Evolutionary conservation across 2,888 invertebrate genomes (phyloP).

Genomic region (Eugnorisma glareosa): DNA sequence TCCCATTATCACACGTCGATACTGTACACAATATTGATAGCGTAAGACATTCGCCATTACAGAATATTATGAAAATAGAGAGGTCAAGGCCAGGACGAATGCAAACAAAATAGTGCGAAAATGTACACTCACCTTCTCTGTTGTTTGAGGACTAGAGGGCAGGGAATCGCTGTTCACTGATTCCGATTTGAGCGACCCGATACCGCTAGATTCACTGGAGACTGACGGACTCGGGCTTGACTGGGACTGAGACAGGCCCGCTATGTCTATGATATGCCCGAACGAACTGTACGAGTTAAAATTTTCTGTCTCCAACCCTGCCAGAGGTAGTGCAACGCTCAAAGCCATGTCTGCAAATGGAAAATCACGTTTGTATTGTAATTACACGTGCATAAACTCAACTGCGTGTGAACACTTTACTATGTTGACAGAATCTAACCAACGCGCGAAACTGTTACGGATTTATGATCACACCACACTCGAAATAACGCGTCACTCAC

Average conservation of each 20-base stretch:
- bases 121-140: constrained; percentile 86
- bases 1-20: constrained; percentile 82
- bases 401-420: constrained; percentile 81
- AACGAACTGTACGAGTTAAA: constrained; percentile 88
- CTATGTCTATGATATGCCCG: constrained; percentile 89
- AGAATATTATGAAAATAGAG: constrained; percentile 91
- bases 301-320: constrained; percentile 89
- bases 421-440: constrained; percentile 88
- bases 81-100: constrained; percentile 90
- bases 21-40: constrained; percentile 85
- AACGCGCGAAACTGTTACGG: constrained; percentile 87
- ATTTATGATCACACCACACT: constrained; percentile 73
- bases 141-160: constrained; percentile 89
- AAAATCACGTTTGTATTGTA: constrained; percentile 81
- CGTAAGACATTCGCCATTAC: constrained; percentile 89
- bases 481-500: constrained; percentile 71
- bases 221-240: constrained; percentile 90
- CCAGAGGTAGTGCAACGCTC: constrained; percentile 91
- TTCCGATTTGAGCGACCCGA: constrained; percentile 90
- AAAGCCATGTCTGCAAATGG: constrained; percentile 91
- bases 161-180: constrained; percentile 87
- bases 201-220: constrained; percentile 92
- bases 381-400: constrained; percentile 87
- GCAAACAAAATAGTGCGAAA: constrained; percentile 85
- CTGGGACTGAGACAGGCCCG: constrained; percentile 87